Evolutionary conservation across 2,113 vertebrate genomes (phyloP).

Genomic region (Misgurnus anguillicaudatus): DNA sequence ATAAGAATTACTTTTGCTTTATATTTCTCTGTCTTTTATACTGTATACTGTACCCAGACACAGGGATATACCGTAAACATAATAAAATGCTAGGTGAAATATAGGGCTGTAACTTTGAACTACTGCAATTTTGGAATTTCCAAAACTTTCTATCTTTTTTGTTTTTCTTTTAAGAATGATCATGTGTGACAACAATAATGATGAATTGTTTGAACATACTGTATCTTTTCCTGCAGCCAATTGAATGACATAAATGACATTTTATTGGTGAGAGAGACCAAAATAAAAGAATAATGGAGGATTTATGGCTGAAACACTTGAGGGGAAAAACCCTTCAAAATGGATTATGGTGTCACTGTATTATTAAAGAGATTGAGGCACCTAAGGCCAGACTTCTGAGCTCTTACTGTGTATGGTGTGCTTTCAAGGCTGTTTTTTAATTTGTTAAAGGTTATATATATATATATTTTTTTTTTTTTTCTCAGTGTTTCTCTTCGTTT

Average conservation of each 20-base stretch:
- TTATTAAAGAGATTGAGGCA: conserved; percentile 58
- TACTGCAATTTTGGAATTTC: background rate
- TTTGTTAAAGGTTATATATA: conserved; percentile 20
- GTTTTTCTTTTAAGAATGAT: conserved; percentile 8
- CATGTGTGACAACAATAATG: conserved; percentile 43
- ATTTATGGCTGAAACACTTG: conserved; percentile 60
- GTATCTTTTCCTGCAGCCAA: conserved; percentile 42
- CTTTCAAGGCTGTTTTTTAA: background rate
- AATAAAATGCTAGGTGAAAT: conserved; percentile 9
- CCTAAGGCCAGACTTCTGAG: conserved; percentile 58
- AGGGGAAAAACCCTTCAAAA: conserved; percentile 43
- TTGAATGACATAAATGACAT: conserved; percentile 39
- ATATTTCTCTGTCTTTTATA: conserved; percentile 18
- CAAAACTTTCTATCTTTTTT: conserved; percentile 12
- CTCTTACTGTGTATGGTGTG: conserved; percentile 42
- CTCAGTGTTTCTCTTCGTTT: too few species aligned
- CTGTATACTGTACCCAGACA: conserved; percentile 1
- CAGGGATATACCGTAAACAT: background rate
- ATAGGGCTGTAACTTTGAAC: conserved; percentile 29
- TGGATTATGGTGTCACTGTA: conserved; percentile 60
- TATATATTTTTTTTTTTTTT: conserved; percentile 24
- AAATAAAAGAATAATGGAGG: conserved; percentile 54
- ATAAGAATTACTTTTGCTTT: conserved; percentile 20
- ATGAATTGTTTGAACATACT: conserved; percentile 55
- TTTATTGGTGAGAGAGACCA: conserved; percentile 33